These are phyloP conservation scores for Bradypodion pumilum DNA, from an alignment of 2,797 vertebrate species.

Conservation along the genomic window DNA sequence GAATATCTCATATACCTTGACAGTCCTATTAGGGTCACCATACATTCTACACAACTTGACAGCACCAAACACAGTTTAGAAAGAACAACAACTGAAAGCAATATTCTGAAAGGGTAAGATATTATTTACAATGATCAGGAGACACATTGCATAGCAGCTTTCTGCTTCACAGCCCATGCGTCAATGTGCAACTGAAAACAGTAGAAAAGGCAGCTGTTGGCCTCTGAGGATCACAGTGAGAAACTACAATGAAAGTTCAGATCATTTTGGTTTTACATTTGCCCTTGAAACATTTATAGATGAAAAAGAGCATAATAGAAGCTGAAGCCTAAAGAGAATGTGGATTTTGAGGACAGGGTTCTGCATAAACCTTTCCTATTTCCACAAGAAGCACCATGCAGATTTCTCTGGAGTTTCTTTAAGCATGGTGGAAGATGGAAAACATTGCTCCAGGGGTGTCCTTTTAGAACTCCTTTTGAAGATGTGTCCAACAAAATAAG, in stretches of 20 bases:
- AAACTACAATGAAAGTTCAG: not conserved
- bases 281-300: not conserved
- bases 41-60: not conserved
- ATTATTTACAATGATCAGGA: not conserved
- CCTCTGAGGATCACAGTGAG: not conserved
- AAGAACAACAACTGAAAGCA: not conserved
- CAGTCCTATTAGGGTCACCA: not conserved
- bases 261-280: not conserved
- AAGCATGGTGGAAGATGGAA: not conserved
- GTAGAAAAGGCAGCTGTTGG: not conserved
- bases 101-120: not conserved
- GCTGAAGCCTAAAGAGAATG: not conserved
- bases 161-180: not conserved
- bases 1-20: not conserved
- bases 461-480: not conserved
- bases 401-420: not conserved
- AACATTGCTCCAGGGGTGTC: not conserved
- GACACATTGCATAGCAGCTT: not conserved
- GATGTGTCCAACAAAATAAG: conserved; percentile 18
- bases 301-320: not conserved
- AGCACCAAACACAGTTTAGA: not conserved
- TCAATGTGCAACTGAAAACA: not conserved
- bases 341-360: not conserved
- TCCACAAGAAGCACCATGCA: not conserved
- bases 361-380: not conserved